Percentiles rank a stretch among this genome's conserved stretches.
phyloP scores from a whole-genome alignment of 2,797 vertebrate genomes.

The Brotula barbata region DNA sequence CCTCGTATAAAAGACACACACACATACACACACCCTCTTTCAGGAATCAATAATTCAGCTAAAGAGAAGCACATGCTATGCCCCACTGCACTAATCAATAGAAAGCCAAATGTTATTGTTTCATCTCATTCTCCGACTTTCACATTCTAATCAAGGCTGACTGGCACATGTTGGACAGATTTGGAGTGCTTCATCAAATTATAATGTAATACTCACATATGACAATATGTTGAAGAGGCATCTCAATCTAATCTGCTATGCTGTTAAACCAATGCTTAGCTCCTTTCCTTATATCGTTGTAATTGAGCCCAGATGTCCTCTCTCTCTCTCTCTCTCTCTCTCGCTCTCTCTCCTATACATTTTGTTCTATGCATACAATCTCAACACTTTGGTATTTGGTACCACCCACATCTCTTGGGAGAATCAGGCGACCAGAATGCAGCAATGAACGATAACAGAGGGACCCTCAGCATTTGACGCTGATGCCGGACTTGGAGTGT shows the following conservation, averaged over 20 bases:
- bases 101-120: conserved; percentile 80
- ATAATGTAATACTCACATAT: conserved; percentile 31
- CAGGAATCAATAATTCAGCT: conserved; percentile 78
- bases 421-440: conserved; percentile 57
- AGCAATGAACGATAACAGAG: conserved; percentile 46
- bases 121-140: conserved; percentile 75
- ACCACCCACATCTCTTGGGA: conserved; percentile 37
- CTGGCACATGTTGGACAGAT: conserved; percentile 46
- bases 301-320: conserved; percentile 57
- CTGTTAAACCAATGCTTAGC: conserved; percentile 25
- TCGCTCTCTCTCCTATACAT: conserved; percentile 38
- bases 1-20: conserved; percentile 56
- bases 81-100: conserved; percentile 78
- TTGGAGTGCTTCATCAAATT: conserved; percentile 48
- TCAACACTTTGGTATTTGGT: no score
- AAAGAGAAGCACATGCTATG: conserved; percentile 78
- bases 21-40: conserved; percentile 66
- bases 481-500: conserved; percentile 13
- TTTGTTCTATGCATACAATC: conserved; percentile 40
- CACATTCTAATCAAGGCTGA: conserved; percentile 71
- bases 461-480: conserved; percentile 38
- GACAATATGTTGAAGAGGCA: conserved; percentile 1
- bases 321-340: no score
- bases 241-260: conserved; percentile 10
- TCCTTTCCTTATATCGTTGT: conserved; percentile 26